Base-by-base conservation (phyloP, 2,113 vertebrate genomes). In the Casuarius casuarius region DNA sequence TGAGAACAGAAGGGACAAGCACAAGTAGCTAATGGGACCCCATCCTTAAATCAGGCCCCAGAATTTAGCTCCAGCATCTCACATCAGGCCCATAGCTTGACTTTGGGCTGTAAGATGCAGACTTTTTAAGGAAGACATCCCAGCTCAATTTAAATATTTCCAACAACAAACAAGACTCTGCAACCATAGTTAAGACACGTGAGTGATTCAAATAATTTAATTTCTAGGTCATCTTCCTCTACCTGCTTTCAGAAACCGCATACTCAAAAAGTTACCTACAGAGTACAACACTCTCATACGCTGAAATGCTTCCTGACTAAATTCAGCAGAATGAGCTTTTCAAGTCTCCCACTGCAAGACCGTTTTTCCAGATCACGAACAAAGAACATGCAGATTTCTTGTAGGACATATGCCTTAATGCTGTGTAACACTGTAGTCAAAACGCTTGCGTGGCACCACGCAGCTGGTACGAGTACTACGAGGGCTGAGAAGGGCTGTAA, bases 81-180 rank as follows among this genome's bases (percentile, higher is more conserved):
- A 54, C 2, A 1, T 42, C 44, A 61, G 25, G 65, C 25, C 68
- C 1, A 3, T 10, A 49, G 38, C 26, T 29, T 2, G 0, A 1
- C 15, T 29, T 31, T 61, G 46, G 51, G 25, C 7, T 33, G 51
- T 44, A 76, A 49, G 7, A 38, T 10, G 20, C 5, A 46, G 67
- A 28, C 8, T 63, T 56, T 12, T 62, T 25, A 46, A 58, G 40
- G 35, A 51, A 73, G 26, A 67, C 2, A 6, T 26, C 18, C 19
- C 35, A 51, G 59, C 40, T 49, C n/a, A 33, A 4, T 29, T 25
- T 18, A 54, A 35, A 85, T 23, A 31, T 48, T 35, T 66, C 38
- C 40, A 49, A 31, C 19, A 71, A 54, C 1, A 4, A 54, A 71
- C 14, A 3, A 6, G 6, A 59, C 25, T 31, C n/a, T 26, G 29